Evolutionary conservation across 2,797 vertebrate genomes (phyloP), one percentile per base, ranked within the genome.

Genomic region (Cirrhinus mrigala): DNA sequence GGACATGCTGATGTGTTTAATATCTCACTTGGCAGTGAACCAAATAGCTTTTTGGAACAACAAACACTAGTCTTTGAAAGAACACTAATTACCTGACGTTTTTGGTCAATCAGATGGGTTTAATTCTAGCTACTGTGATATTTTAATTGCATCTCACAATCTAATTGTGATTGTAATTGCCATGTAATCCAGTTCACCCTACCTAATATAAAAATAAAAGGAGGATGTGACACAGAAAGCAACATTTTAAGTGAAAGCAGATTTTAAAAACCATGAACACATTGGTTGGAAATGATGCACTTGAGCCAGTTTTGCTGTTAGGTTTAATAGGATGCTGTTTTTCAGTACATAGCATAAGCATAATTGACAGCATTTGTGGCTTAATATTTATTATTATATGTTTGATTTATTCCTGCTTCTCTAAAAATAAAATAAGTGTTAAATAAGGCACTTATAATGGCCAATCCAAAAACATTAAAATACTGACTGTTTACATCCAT

Each of bases 31-130:
- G 71, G 50, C 6, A 75, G 64, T 44, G 70, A 37, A 60, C 77
- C 70, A 81, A 86, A 82, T 12, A 70, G 80, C 70, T 73, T 46
- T 87, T 60, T 80, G 60, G 24, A 66, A 46, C 54, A 85, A 68
- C 77, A 81, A 87, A 66, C 73, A 54, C 46, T 78, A 37, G 29
- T 68, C 71, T 64, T 68, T 48, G 33, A 44, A 66, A 37, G n/a
- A 68, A 81, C 40, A 58, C 64, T 83, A 83, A 87, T 89, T 87
- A 86, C n/a, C 58, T 73, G 22, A 80, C 60, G 48, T 83, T 85
- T 87, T 85, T 83, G 24, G 70, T 78, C 78, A 84, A 60, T 74
- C 40, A 27, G 60, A 60, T 62, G 48, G 84, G 48, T 86, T 83
- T 78, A 14, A 20, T 78, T 86, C 56, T 87, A 60, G 81, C 71